Evolutionary conservation across 2,888 invertebrate genomes (phyloP).

Genomic region (Endomychus coccineus): DNA sequence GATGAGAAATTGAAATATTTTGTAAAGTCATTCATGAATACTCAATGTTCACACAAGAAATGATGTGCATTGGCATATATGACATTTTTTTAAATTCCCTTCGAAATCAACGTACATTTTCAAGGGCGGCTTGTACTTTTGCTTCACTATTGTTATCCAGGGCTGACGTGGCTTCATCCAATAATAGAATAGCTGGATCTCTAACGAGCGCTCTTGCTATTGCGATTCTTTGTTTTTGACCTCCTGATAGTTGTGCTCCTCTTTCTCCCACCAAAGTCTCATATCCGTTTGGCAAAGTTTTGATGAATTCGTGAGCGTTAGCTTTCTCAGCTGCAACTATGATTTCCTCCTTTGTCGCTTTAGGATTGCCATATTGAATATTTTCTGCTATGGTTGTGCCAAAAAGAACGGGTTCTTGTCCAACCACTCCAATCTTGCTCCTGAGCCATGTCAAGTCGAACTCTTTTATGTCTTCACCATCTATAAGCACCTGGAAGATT

Average conservation of each 20-base stretch:
- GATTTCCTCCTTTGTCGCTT: constrained; percentile 59
- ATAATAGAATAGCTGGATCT: constrained; percentile 67
- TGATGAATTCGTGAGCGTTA: constrained; percentile 72
- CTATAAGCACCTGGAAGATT: constrained; percentile 52
- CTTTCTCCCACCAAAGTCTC: constrained; percentile 79
- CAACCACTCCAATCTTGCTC: constrained; percentile 76
- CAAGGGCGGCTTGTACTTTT: constrained; percentile 74
- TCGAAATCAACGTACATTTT: constrained; percentile 49
- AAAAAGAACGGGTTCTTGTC: constrained; percentile 86
- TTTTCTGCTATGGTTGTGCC: constrained; percentile 79
- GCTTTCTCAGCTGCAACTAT: constrained; percentile 63
- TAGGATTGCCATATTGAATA: constrained; percentile 66
- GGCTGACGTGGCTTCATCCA: constrained; percentile 88
- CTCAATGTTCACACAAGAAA: too few species aligned
- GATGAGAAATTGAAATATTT: too few species aligned
- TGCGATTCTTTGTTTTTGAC: constrained; percentile 85
- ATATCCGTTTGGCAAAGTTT: constrained; percentile 68
- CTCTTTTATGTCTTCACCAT: constrained; percentile 59
- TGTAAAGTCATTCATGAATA: too few species aligned
- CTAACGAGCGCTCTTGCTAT: constrained; percentile 81
- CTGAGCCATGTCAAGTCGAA: constrained; percentile 76
- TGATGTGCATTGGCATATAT: too few species aligned
- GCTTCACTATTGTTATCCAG: constrained; percentile 80
- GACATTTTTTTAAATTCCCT: too few species aligned
- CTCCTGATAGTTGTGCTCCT: constrained; percentile 78